These are phyloP conservation scores for Ceratitis capitata DNA, from an alignment of 1,140 invertebrate genomes.

Conservation along the genomic window DNA sequence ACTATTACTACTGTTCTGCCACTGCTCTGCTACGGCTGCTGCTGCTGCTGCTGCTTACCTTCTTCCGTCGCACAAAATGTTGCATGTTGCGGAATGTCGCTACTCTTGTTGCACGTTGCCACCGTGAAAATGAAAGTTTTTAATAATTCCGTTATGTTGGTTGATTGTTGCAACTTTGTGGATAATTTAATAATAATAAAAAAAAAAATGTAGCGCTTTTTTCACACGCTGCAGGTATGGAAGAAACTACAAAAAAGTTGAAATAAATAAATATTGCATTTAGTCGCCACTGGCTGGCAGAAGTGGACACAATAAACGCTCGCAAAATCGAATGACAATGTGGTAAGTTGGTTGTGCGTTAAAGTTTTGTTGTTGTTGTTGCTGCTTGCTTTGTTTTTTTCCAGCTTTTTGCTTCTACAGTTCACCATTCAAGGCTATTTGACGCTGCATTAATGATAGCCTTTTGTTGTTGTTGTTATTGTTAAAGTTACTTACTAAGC, in stretches of 20 bases:
- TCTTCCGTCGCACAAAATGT: background rate
- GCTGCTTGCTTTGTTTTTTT: background rate
- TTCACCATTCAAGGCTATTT: background rate
- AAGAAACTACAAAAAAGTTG: too few relatives aligned
- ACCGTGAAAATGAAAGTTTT: conserved; percentile 27
- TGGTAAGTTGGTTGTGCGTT: background rate
- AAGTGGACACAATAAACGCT: background rate
- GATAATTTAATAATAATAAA: conserved; percentile 39
- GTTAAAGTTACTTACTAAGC: too few relatives aligned
- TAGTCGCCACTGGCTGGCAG: background rate
- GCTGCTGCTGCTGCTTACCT: too few relatives aligned
- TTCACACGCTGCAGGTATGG: conserved; percentile 1
- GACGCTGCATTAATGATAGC: background rate
- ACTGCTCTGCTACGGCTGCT: too few relatives aligned
- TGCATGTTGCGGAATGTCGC: background rate
- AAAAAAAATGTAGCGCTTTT: conserved; percentile 25
- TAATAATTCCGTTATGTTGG: conserved; percentile 33
- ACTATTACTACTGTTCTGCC: background rate
- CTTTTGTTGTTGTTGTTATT: background rate
- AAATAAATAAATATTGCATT: background rate
- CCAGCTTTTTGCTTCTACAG: background rate
- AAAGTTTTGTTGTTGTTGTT: too few relatives aligned
- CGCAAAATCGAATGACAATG: background rate
- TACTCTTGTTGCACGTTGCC: background rate
- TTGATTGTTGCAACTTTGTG: conserved; percentile 29